A percentile compares a stretch with the other conserved stretches of the same genome.
Evolutionary conservation across 2,797 vertebrate genomes (phyloP).

Genomic region (Mastacembelus armatus): DNA sequence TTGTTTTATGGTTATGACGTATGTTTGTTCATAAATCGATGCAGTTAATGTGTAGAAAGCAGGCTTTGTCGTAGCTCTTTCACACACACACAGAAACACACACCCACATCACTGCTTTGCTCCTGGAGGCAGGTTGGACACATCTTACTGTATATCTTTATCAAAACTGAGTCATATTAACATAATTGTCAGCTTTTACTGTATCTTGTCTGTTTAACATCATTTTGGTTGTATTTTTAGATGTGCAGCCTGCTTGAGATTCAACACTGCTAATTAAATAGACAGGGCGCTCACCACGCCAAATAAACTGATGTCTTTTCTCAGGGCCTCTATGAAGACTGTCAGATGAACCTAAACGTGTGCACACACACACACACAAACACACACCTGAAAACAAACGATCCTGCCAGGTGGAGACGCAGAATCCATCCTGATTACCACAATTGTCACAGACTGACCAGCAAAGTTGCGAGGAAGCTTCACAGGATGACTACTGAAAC

Average conservation of each 20-base stretch:
- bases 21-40: conserved; percentile 72
- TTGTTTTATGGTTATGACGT: conserved; percentile 71
- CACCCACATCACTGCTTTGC: conserved; percentile 39
- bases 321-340: conserved; percentile 60
- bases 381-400: conserved; percentile 55
- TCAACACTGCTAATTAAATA: conserved; percentile 77
- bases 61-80: conserved; percentile 50
- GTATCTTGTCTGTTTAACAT: conserved; percentile 80
- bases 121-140: conserved; percentile 68
- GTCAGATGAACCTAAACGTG: conserved; percentile 69
- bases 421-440: conserved; percentile 61
- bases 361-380: conserved; percentile 35
- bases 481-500: conserved; percentile 59
- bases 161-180: conserved; percentile 75
- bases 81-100: conserved; percentile 10
- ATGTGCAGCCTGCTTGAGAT: conserved; percentile 77
- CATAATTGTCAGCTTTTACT: conserved; percentile 83
- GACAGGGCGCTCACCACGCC: conserved; percentile 69
- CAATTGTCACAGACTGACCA: conserved; percentile 65
- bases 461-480: conserved; percentile 50
- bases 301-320: conserved; percentile 74
- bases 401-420: conserved; percentile 41
- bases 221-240: conserved; percentile 82
- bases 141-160: conserved; percentile 65
- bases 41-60: conserved; percentile 50